phyloP scores from a whole-genome alignment of 2,797 vertebrate genomes.

The Champsocephalus gunnari region DNA sequence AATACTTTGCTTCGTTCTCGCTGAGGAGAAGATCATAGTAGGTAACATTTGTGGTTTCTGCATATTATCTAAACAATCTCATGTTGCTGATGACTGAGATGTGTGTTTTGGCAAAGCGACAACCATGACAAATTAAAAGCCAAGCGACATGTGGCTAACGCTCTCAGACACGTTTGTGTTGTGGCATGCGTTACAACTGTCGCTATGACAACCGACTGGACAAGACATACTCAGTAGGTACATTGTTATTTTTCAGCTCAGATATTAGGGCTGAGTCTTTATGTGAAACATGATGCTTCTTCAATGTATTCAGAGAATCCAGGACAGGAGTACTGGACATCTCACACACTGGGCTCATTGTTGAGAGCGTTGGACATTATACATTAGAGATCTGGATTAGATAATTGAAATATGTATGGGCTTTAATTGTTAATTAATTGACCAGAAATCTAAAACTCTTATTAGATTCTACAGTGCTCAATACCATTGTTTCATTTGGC shows the following conservation, averaged over 20 bases:
- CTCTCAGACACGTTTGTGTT: conserved; percentile 11
- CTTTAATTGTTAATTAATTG: not conserved
- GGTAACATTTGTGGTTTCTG: rapidly evolving
- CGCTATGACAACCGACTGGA: conserved; percentile 80
- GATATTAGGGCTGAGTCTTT: too few relatives aligned
- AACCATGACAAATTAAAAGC: not conserved
- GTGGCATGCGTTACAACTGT: conserved; percentile 39
- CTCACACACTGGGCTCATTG: not conserved
- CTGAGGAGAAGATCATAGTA: not conserved
- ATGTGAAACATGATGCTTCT: rapidly evolving
- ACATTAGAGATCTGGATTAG: not conserved
- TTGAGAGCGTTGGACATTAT: too few relatives aligned
- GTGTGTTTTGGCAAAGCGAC: rapidly evolving
- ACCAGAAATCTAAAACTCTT: not conserved
- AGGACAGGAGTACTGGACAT: too few relatives aligned
- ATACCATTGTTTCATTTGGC: too few relatives aligned
- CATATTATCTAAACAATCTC: rapidly evolving
- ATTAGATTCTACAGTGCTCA: not conserved
- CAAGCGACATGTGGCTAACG: not conserved
- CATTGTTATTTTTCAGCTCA: too few relatives aligned
- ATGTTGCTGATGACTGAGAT: rapidly evolving
- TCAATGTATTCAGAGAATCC: not conserved
- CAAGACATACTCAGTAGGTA: too few relatives aligned
- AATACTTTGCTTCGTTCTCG: not conserved
- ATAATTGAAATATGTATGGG: not conserved